Percentiles rank a stretch among this genome's conserved stretches.
These are phyloP conservation scores for Phrynocephalus guinanensis DNA, from an alignment of 2,797 vertebrate species.

Conservation along the genomic window DNA sequence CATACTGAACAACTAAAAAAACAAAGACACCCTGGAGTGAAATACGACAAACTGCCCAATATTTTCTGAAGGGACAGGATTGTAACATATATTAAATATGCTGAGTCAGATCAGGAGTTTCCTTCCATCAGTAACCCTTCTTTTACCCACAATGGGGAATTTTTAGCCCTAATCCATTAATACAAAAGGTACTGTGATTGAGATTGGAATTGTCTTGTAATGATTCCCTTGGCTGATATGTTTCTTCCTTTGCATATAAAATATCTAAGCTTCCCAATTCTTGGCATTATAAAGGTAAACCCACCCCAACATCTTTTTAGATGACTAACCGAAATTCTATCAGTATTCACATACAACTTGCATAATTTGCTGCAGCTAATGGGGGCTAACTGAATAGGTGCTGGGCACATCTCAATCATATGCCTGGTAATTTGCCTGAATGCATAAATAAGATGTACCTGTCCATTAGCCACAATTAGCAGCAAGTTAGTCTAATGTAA, in stretches of 20 bases:
- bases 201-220: not conserved
- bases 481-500: too few species aligned
- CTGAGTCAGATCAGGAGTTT: not conserved
- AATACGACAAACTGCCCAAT: not conserved
- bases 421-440: too few species aligned
- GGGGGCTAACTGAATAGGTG: too few species aligned
- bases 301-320: not conserved
- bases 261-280: conserved; percentile 29
- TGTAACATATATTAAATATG: not conserved
- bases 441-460: too few species aligned
- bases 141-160: not conserved
- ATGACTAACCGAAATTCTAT: not conserved
- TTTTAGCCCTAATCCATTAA: not conserved
- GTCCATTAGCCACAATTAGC: too few species aligned
- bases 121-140: not conserved
- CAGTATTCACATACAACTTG: too few species aligned
- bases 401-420: too few species aligned
- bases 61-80: not conserved
- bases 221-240: conserved; percentile 16
- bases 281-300: conserved; percentile 6
- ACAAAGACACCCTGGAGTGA: not conserved
- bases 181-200: not conserved
- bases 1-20: not conserved
- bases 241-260: conserved; percentile 2
- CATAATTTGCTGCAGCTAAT: too few species aligned